These are phyloP conservation scores for Delichon dasypus DNA, from an alignment of 2,797 vertebrate species.

Conservation along the genomic window DNA sequence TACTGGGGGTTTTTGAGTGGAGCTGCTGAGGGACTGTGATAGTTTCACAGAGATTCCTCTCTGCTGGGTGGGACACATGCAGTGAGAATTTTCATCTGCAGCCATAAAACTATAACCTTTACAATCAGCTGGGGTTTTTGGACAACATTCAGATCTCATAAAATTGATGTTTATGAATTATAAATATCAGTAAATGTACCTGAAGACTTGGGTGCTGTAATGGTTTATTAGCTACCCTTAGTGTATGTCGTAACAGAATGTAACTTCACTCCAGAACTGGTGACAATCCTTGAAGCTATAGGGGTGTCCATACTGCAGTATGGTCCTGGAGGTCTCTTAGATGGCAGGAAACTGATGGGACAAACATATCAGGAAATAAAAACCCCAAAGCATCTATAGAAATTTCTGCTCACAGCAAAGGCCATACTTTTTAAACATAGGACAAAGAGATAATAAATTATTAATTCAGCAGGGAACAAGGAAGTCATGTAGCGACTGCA, in stretches of 20 bases:
- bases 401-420: neutral
- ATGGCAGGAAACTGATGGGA: neutral
- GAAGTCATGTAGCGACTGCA: slow-evolving; percentile 25
- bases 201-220: neutral
- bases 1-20: neutral
- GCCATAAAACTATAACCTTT: neutral
- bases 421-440: neutral
- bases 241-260: neutral
- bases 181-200: neutral
- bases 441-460: slow-evolving; percentile 12
- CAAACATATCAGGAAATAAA: neutral
- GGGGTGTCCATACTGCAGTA: neutral
- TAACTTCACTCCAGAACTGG: neutral
- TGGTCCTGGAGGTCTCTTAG: neutral
- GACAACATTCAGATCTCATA: neutral
- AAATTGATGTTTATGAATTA: neutral
- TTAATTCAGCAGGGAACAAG: slow-evolving; percentile 27
- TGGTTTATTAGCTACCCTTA: neutral
- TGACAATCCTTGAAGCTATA: neutral
- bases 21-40: neutral
- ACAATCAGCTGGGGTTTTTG: neutral
- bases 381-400: neutral
- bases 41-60: neutral
- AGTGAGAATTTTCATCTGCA: neutral
- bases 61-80: neutral